A percentile compares a stretch with the other conserved stretches of the same genome.
These are phyloP conservation scores for Malthinus seriepunctatus DNA, from an alignment of 2,888 invertebrate species.

Conservation along the genomic window DNA sequence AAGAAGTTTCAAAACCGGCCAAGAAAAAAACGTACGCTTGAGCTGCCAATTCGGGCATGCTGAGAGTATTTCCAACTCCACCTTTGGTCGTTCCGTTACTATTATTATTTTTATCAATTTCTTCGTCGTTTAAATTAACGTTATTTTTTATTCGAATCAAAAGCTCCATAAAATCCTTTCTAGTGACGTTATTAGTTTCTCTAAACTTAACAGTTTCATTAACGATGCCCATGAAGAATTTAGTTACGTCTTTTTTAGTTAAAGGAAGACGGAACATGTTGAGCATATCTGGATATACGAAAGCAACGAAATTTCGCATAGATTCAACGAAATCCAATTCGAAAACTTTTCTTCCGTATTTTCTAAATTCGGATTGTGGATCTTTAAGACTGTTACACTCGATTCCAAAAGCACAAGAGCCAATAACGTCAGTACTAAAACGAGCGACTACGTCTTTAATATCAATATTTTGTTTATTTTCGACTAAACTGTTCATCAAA, in stretches of 20 bases:
- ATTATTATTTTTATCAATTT: slow-evolving; percentile 2
- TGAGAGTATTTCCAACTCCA: slow-evolving; percentile 14
- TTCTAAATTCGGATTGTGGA: slow-evolving; percentile 56
- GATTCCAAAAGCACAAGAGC: slow-evolving; percentile 61
- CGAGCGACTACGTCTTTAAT: slow-evolving; percentile 58
- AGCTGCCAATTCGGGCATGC: slow-evolving; percentile 34
- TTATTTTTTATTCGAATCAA: slow-evolving; percentile 56
- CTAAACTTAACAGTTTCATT: slow-evolving; percentile 53
- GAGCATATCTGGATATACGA: slow-evolving; percentile 38
- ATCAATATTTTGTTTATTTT: slow-evolving; percentile 24
- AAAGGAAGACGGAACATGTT: slow-evolving; percentile 29
- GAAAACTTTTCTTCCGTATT: slow-evolving; percentile 35
- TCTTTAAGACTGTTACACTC: slow-evolving; percentile 60
- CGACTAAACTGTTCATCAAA: slow-evolving; percentile 10
- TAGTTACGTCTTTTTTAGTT: slow-evolving; percentile 32
- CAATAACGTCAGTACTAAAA: slow-evolving; percentile 63
- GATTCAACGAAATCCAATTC: slow-evolving; percentile 31
- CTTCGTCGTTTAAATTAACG: slow-evolving; percentile 31
- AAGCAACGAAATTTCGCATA: slow-evolving; percentile 32
- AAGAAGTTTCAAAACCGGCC: slow-evolving; percentile 40
- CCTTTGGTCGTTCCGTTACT: neutral
- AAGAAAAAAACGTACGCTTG: slow-evolving; percentile 40
- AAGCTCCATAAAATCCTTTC: slow-evolving; percentile 60
- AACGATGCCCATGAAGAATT: slow-evolving; percentile 46
- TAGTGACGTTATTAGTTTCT: slow-evolving; percentile 50